Evolutionary conservation across 1,140 invertebrate genomes (phyloP).

Genomic region (Caenorhabditis tropicalis): DNA sequence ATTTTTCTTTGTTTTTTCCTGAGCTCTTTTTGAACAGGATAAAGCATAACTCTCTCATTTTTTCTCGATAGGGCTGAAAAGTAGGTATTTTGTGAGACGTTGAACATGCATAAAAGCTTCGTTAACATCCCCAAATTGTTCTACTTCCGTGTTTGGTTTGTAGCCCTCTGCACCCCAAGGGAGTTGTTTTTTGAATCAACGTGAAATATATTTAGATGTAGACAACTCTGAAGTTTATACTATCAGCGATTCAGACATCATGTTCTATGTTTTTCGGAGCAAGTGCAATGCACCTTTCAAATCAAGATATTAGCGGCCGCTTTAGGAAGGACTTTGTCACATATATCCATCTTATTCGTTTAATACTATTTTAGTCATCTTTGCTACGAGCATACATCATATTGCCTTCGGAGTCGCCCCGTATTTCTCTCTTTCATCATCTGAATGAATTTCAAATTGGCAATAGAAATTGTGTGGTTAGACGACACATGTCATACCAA

Average conservation of each 20-base stretch:
- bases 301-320: neutral
- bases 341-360: neutral
- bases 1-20: neutral
- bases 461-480: neutral
- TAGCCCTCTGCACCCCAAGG: neutral
- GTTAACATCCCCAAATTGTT: neutral
- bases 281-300: neutral
- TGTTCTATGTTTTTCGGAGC: neutral
- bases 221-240: too few relatives aligned
- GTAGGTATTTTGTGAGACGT: neutral
- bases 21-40: neutral
- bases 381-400: slow-evolving; percentile 15
- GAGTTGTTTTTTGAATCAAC: neutral
- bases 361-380: slow-evolving; percentile 10
- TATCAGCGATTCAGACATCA: neutral
- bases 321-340: neutral
- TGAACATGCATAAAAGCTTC: neutral
- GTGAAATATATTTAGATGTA: neutral
- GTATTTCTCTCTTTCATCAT: neutral
- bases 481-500: neutral
- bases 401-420: neutral
- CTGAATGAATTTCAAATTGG: slow-evolving; percentile 38
- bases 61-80: neutral
- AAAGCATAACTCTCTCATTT: neutral
- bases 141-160: neutral